Evolutionary conservation across 1,140 invertebrate species (phyloP), one percentile per base, ranked within the genome.

Genomic region (Halesus radiatus): DNA sequence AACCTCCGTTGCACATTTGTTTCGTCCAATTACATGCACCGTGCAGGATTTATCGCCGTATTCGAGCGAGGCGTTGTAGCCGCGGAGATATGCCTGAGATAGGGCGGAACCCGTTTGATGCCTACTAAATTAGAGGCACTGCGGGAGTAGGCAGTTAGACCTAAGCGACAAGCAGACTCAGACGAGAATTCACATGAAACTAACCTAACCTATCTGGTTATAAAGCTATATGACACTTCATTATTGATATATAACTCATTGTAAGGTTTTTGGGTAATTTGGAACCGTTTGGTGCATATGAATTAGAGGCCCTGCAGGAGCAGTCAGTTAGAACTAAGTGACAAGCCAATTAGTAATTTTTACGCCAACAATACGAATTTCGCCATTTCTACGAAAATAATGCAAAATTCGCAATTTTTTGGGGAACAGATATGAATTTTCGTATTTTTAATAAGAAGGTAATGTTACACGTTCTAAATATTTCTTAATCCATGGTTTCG

Each of bases 31-130:
- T 60, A 60, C 56, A 60, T 23, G 56, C 56, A 60, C 23, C 7
- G 18, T 60, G 18, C 56, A 60, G 56, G 56, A 60, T 60, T 60
- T 22, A 60, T 60, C 18, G 56, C 56, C 23, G 6, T 15, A 60
- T 60, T 60, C 5, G 18, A 60, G 56, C 18, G 56, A 60, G 56
- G 56, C 56, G 56, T 60, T 45, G 37, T 45, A 45, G 37, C 37
- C 23, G 18, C 56, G 23, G 23, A 60, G 56, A 60, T 60, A 60
- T 23, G 56, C 10, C 10, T 23, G 23, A 23, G 56, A 60, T 60
- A 60, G 18, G 56, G 23, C 23, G 56, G 23, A 60, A 60, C 56
- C 56, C 18, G 56, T 60, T 60, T 60, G 56, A 60, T 60, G 23
- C 18, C 22, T 20, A 60, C 7, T 60, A 60, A 60, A 60, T 45